Evolutionary conservation across 2,113 vertebrate genomes (phyloP).

Genomic region (Sceloporus undulatus): DNA sequence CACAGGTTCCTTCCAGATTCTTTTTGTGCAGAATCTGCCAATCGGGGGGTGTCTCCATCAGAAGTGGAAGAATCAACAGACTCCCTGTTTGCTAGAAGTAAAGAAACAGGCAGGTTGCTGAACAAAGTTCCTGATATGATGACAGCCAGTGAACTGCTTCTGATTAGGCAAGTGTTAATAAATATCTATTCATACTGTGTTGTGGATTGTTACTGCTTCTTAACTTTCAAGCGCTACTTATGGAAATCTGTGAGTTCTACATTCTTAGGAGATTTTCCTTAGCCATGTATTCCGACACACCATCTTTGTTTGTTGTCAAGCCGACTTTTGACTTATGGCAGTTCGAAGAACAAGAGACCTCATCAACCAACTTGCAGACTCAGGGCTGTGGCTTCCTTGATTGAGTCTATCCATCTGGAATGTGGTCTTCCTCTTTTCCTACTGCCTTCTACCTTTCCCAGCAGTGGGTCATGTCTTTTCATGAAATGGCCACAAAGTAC

Average conservation of each 20-base stretch:
- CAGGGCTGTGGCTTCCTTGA: no score
- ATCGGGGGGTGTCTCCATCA: accelerated
- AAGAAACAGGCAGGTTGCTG: conserved; percentile 53
- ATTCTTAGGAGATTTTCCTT: neutral
- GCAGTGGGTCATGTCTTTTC: no score
- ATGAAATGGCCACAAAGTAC: no score
- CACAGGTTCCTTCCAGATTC: neutral
- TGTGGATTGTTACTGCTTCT: neutral
- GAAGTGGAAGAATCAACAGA: neutral
- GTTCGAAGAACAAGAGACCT: no score
- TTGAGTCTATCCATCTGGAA: no score
- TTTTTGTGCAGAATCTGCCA: neutral
- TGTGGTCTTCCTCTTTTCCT: no score
- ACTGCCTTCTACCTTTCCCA: no score
- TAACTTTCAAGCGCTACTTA: neutral
- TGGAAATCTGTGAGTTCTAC: neutral
- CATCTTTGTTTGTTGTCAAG: no score
- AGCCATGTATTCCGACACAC: neutral
- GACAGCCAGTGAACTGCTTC: conserved; percentile 78
- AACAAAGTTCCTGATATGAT: conserved; percentile 71
- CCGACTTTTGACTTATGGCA: no score
- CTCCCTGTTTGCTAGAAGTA: neutral
- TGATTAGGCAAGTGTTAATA: conserved; percentile 78
- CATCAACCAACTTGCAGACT: no score
- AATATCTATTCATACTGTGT: neutral